phyloP scores from a whole-genome alignment of 2,797 vertebrate species.

The Propithecus perrieri region DNA sequence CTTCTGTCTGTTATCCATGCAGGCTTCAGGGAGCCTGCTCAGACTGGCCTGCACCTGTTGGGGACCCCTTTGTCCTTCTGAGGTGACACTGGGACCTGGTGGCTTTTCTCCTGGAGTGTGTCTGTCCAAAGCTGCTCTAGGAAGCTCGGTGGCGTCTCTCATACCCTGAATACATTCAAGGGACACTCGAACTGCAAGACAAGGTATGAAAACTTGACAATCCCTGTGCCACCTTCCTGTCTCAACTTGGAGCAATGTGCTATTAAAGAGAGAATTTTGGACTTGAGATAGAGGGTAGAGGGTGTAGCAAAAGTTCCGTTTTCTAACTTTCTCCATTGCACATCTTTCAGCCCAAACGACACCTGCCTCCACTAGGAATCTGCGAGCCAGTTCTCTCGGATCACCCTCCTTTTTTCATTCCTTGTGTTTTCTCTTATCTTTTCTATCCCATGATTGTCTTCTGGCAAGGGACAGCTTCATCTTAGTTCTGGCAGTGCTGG shows the following conservation, averaged over 20 bases:
- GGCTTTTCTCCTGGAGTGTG: neutral
- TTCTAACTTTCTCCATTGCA: accelerated
- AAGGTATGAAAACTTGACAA: neutral
- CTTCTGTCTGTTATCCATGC: accelerated
- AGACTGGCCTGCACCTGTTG: neutral
- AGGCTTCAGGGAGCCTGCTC: neutral
- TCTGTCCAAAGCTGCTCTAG: neutral
- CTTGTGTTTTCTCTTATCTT: too few species aligned
- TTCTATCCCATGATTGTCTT: neutral
- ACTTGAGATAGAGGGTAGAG: too few species aligned
- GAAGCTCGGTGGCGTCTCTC: neutral
- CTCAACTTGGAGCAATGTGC: too few species aligned
- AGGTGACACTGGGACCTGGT: neutral
- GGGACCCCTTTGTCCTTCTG: neutral
- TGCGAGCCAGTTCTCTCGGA: too few species aligned
- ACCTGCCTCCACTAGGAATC: neutral
- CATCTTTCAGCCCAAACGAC: accelerated
- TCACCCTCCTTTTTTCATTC: accelerated
- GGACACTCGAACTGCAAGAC: too few species aligned
- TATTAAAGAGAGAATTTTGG: neutral
- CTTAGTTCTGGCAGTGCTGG: neutral
- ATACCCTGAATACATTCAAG: neutral
- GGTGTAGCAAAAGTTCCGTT: neutral
- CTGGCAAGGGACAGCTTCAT: too few species aligned
- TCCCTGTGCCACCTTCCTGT: too few species aligned